A percentile compares a stretch with the other conserved stretches of the same genome.
phyloP scores from a whole-genome alignment of 2,797 vertebrate species.

The Karalla daura region DNA sequence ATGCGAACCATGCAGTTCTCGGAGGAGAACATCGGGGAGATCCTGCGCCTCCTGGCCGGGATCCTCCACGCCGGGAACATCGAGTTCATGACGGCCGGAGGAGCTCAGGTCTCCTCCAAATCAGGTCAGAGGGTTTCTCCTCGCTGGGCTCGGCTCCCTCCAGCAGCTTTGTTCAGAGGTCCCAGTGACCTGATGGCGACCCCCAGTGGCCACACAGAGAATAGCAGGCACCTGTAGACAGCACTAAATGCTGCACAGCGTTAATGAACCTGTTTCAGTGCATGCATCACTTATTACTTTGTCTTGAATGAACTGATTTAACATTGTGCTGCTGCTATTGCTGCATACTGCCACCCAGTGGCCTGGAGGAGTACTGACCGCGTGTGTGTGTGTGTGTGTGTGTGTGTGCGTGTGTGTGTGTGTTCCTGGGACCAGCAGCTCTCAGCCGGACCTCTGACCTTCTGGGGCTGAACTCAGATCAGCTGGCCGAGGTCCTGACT shows the following conservation, averaged over 20 bases:
- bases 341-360: no score
- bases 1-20: constrained; percentile 96
- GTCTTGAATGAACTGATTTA: no score
- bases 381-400: no score
- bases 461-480: constrained; percentile 90
- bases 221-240: background rate
- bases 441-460: constrained; percentile 90
- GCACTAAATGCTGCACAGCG: no score
- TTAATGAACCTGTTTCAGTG: no score
- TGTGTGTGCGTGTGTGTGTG: no score
- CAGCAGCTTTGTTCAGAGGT: no score
- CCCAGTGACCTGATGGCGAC: background rate
- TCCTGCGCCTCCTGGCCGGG: constrained; percentile 91
- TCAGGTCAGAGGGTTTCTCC: constrained; percentile 82
- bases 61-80: constrained; percentile 94
- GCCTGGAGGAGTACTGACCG: background rate
- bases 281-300: no score
- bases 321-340: no score
- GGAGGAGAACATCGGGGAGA: constrained; percentile 89
- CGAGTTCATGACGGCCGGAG: constrained; percentile 96
- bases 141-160: rapidly evolving
- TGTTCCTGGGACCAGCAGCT: constrained; percentile 74
- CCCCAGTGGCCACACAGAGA: background rate
- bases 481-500: constrained; percentile 93
- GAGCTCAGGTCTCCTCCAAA: constrained; percentile 94